phyloP scores from a whole-genome alignment of 2,888 invertebrate genomes.

The Amiota communis region DNA sequence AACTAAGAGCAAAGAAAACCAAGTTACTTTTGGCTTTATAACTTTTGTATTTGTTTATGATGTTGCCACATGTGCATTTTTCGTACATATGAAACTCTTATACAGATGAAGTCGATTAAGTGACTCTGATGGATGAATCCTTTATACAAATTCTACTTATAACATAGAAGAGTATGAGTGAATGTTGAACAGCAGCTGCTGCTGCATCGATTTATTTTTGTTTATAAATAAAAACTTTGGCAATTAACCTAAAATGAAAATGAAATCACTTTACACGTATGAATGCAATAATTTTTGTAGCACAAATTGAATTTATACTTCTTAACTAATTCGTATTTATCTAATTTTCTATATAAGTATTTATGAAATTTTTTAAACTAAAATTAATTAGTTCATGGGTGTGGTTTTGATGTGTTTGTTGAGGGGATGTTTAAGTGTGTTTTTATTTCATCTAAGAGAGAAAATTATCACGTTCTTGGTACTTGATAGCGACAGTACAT shows the following conservation, averaged over 20 bases:
- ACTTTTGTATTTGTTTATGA: slow-evolving; percentile 64
- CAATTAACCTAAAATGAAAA: slow-evolving; percentile 64
- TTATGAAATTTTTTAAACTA: neutral
- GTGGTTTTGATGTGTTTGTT: neutral
- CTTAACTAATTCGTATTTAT: slow-evolving; percentile 28
- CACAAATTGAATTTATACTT: no score
- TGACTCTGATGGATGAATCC: slow-evolving; percentile 17
- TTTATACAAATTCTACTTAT: neutral
- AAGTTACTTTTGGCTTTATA: slow-evolving; percentile 35
- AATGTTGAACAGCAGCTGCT: neutral
- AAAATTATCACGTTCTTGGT: slow-evolving; percentile 73
- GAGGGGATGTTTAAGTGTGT: slow-evolving; percentile 32
- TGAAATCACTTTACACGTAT: slow-evolving; percentile 57
- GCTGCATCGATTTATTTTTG: slow-evolving; percentile 26
- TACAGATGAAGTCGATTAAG: slow-evolving; percentile 16
- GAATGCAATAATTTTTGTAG: slow-evolving; percentile 53
- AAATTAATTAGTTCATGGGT: neutral
- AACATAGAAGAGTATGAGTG: neutral
- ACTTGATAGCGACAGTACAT: slow-evolving; percentile 76
- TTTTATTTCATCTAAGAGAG: neutral
- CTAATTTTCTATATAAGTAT: neutral
- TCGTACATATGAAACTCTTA: neutral
- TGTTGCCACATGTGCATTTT: slow-evolving; percentile 38
- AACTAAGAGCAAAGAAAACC: no score
- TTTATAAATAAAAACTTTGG: slow-evolving; percentile 57